Evolutionary conservation across 2,113 vertebrate genomes (phyloP).

Genomic region (Reinhardtius hippoglossoides): DNA sequence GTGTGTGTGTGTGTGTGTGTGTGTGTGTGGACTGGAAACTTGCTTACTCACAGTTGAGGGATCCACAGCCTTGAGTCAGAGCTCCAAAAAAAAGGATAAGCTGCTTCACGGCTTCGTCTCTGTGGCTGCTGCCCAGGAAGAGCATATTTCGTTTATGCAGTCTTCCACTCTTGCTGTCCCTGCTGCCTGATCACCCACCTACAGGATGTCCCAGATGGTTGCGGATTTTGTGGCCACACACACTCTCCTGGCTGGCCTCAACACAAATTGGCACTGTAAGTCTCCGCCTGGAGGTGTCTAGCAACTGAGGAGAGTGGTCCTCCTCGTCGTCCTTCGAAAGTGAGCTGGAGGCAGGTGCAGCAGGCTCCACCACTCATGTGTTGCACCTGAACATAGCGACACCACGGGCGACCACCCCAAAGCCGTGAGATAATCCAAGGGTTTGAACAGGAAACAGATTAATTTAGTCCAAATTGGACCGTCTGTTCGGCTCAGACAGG

Average conservation of each 20-base stretch:
- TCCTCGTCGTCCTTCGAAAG: background rate
- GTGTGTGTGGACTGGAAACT: background rate
- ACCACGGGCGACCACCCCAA: background rate
- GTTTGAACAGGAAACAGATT: background rate
- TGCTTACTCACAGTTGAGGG: background rate
- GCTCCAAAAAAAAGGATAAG: background rate
- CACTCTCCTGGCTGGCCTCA: background rate
- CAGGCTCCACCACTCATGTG: background rate
- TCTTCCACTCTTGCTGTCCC: background rate
- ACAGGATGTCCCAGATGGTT: background rate
- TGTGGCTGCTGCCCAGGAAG: background rate
- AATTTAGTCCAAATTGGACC: too few species aligned
- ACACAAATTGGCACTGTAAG: background rate
- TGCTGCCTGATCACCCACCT: constrained; percentile 1
- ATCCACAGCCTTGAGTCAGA: background rate
- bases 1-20: too few species aligned
- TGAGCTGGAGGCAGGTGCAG: constrained; percentile 5
- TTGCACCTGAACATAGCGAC: background rate
- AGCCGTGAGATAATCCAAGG: background rate
- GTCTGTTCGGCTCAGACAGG: background rate
- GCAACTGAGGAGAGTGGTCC: background rate
- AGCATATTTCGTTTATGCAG: constrained; percentile 5
- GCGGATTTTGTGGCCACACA: background rate
- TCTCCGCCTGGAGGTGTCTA: background rate
- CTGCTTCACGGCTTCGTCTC: background rate